Evolutionary conservation across 30 jellyfish, hydroid and myxozoan species (phyloP).

Genomic region (Cassiopea xamachana): DNA sequence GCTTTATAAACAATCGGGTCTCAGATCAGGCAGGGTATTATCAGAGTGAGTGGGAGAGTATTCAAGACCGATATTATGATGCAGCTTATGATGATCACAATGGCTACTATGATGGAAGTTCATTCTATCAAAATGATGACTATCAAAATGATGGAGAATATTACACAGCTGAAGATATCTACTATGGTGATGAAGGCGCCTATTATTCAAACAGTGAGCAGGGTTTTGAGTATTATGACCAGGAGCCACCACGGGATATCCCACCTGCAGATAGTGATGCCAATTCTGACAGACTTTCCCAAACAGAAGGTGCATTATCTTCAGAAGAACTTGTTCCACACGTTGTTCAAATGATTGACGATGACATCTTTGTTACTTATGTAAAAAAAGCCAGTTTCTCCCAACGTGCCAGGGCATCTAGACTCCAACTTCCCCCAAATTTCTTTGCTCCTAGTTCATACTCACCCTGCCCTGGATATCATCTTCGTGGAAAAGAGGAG

Average conservation of each 20-base stretch:
- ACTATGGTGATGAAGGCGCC: conserved; percentile 64
- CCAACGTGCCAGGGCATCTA: conserved; percentile 79
- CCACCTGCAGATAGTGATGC: conserved; percentile 71
- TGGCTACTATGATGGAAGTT: conserved; percentile 48
- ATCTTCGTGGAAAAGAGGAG: conserved; percentile 33
- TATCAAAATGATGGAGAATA: conserved; percentile 57
- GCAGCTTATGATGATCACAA: conserved; percentile 50
- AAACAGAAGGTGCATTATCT: conserved; percentile 13
- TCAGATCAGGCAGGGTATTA: conserved; percentile 71
- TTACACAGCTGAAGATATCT: conserved; percentile 57
- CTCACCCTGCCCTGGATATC: conserved; percentile 75
- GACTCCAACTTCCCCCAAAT: conserved; percentile 81
- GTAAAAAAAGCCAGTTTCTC: conserved; percentile 79
- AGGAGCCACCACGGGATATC: conserved; percentile 21
- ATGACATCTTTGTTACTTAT: conserved; percentile 76
- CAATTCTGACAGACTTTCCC: conserved; percentile 46
- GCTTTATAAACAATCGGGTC: background rate
- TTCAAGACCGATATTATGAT: conserved; percentile 76
- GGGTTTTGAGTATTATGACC: conserved; percentile 54
- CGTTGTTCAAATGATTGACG: conserved; percentile 79
- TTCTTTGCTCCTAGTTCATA: conserved; percentile 61
- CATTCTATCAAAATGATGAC: conserved; percentile 49
- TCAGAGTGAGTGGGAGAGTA: conserved; percentile 68
- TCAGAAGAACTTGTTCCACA: conserved; percentile 58
- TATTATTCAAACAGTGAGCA: conserved; percentile 44